phyloP scores from a whole-genome alignment of 2,113 vertebrate species.

The Cinclus cinclus region DNA sequence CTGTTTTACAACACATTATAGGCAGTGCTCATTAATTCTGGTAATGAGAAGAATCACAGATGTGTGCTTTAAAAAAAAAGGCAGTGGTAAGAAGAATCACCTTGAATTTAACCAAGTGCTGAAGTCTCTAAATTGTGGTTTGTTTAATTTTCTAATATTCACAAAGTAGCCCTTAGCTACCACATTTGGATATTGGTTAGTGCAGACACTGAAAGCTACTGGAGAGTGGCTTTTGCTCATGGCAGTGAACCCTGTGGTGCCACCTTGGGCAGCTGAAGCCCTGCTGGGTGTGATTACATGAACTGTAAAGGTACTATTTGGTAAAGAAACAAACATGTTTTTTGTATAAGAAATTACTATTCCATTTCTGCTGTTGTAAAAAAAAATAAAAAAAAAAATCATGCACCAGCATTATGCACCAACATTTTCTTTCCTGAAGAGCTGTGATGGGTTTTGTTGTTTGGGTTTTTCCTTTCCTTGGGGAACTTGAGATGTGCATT shows the following conservation, averaged over 20 bases:
- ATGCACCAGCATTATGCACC: background rate
- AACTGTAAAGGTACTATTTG: background rate
- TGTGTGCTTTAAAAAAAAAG: background rate
- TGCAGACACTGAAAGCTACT: background rate
- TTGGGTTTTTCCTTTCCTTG: background rate
- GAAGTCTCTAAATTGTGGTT: background rate
- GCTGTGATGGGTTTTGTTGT: background rate
- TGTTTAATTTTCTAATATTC: background rate
- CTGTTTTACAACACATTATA: conserved; percentile 55
- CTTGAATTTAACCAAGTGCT: background rate
- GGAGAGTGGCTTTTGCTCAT: background rate
- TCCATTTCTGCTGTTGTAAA: background rate
- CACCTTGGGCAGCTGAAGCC: background rate
- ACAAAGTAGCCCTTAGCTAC: background rate
- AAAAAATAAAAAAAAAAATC: too few relatives aligned
- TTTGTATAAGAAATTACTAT: background rate
- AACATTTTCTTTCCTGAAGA: background rate
- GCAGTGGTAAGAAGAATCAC: background rate
- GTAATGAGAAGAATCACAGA: background rate
- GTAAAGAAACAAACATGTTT: background rate
- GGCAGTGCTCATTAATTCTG: conserved; percentile 2
- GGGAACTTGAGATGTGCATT: background rate
- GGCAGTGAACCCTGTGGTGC: background rate
- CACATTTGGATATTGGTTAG: background rate
- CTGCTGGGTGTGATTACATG: background rate